These are phyloP conservation scores for Eulacestoma nigropectus DNA, from an alignment of 2,113 vertebrate species.

Conservation along the genomic window DNA sequence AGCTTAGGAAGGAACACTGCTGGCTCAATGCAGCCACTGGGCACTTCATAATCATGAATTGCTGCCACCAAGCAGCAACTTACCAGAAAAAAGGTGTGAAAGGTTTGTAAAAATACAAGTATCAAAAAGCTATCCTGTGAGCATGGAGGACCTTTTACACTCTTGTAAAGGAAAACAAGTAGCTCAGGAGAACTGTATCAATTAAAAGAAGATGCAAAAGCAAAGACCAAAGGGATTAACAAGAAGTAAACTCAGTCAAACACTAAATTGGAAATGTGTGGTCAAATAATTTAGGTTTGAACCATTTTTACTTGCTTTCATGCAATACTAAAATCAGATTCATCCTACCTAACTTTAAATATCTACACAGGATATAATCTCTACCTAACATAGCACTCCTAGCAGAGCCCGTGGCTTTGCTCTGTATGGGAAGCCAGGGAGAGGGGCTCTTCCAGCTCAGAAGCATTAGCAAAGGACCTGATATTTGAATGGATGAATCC, in stretches of 20 bases:
- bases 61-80: neutral
- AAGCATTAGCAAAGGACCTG: neutral
- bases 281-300: neutral
- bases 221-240: neutral
- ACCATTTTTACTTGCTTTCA: neutral
- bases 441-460: neutral
- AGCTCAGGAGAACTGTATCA: neutral
- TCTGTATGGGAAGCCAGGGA: neutral
- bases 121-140: neutral
- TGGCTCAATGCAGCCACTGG: neutral
- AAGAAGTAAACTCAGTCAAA: neutral
- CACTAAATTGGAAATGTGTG: neutral
- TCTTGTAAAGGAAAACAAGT: neutral
- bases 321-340: neutral
- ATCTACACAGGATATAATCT: neutral
- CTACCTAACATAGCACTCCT: rapidly evolving
- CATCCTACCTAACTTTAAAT: neutral
- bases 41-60: rapidly evolving
- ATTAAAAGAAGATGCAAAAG: neutral
- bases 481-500: neutral
- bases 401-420: neutral
- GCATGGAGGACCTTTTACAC: neutral
- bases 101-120: neutral
- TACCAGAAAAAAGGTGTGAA: neutral
- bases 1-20: neutral